These are phyloP conservation scores for Proisotoma minuta DNA, from an alignment of 2,888 invertebrate genomes.

Conservation along the genomic window DNA sequence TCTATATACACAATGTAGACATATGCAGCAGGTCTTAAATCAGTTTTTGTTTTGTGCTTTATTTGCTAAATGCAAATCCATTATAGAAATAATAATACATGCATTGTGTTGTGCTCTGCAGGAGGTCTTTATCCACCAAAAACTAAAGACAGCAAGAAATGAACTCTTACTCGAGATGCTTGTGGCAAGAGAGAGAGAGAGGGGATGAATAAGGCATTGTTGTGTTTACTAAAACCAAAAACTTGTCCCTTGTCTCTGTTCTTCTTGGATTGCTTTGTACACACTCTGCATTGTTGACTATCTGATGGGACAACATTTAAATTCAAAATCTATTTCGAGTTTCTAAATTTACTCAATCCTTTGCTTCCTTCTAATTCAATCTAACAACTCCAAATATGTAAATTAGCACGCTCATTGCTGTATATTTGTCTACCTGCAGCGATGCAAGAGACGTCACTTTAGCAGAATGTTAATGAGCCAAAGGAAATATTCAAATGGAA, in stretches of 20 bases:
- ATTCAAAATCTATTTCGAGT: slow-evolving; percentile 27
- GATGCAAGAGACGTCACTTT: no score
- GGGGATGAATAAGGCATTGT: not conserved
- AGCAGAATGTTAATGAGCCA: slow-evolving; percentile 7
- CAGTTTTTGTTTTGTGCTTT: not conserved
- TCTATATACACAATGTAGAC: no score
- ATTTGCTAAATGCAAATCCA: not conserved
- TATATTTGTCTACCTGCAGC: no score
- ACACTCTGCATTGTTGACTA: no score
- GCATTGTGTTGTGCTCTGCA: not conserved
- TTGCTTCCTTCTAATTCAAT: not conserved
- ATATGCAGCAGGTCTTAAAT: not conserved
- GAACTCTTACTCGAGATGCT: no score
- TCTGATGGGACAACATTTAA: no score
- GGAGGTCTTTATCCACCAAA: not conserved
- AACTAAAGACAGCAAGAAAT: no score
- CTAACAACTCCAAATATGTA: not conserved
- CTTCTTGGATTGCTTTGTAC: not conserved
- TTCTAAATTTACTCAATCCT: slow-evolving; percentile 13
- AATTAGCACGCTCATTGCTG: not conserved
- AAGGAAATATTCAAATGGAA: no score
- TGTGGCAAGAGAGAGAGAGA: no score
- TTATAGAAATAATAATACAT: not conserved
- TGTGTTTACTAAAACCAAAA: not conserved
- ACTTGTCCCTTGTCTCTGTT: not conserved